Evolutionary conservation across 2,797 vertebrate species (phyloP), one percentile per base, ranked within the genome.

Genomic region (Masticophis lateralis): DNA sequence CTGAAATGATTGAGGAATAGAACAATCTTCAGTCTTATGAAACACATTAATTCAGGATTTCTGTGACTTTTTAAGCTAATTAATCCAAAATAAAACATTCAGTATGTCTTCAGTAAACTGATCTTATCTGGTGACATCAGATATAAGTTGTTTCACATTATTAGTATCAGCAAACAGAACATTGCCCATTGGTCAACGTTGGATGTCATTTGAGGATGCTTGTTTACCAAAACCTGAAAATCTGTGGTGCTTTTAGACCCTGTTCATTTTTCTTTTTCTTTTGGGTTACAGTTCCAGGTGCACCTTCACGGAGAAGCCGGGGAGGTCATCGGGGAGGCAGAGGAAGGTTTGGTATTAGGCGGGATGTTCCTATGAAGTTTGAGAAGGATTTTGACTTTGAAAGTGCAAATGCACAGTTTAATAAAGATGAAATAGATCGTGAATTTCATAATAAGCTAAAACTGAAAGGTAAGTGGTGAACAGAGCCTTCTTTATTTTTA

Each of bases 301-400:
- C 94, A 60, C 95, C 97, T 93, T 97, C 98, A 5, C 97, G 96
- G 90, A 98, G 99, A 89, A 98, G 98, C 16, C 97, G 99, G 20
- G 98, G 98, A 4, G 98, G 98, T 90, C 98, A 98, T 95, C 98
- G 98, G 95, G 99, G 99, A 57, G 99, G 99, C 90, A 97, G 99
- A 91, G 99, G 99, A 95, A 98, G 98, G 89, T 98, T 99, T 87
- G 98, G 98, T 5, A 97, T 99, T 92, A 98, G 99, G 88, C 96
- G 99, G 94, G 99, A 99, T 91, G 99, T 98, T 55, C 98, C 98
- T 37, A 98, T 99, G 98, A 99, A 99, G 97, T 99, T 99, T 96
- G 99, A 99, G 94, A 99, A 99, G 96, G 99, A 99, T 97, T 99
- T 99, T 95, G 99, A 99, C 97, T 99, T 99, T 95, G 99, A 99